phyloP scores from a whole-genome alignment of 1,140 invertebrate genomes.

The Saccostrea echinata region DNA sequence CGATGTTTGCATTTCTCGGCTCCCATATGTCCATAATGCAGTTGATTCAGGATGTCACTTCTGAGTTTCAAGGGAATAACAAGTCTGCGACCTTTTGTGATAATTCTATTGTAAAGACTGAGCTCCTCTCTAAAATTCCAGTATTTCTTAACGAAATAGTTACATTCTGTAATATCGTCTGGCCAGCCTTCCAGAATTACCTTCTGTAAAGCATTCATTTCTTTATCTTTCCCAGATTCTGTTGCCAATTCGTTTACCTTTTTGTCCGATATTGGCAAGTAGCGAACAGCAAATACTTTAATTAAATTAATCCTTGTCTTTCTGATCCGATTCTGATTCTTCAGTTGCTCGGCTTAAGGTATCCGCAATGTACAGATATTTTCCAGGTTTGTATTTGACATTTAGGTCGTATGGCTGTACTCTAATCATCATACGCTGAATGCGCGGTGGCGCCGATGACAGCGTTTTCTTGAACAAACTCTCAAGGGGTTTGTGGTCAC shows the following conservation, averaged over 20 bases:
- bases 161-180: too few species aligned
- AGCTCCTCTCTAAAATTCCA: too few species aligned
- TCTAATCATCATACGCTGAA: background rate
- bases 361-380: conserved; percentile 36
- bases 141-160: too few species aligned
- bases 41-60: too few species aligned
- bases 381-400: conserved; percentile 38
- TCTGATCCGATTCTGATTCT: background rate
- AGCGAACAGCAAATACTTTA: background rate
- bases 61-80: too few species aligned
- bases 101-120: too few species aligned
- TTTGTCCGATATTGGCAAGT: background rate
- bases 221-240: background rate
- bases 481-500: conserved; percentile 55
- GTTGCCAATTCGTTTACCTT: background rate
- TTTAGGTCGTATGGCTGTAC: background rate
- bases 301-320: background rate
- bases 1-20: background rate
- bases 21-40: too few species aligned
- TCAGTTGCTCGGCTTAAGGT: conserved; percentile 1
- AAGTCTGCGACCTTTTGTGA: too few species aligned
- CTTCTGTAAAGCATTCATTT: too few species aligned
- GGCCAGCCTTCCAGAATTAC: too few species aligned
- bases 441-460: conserved; percentile 67
- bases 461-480: conserved; percentile 75